Conservation (phyloP, 2,888 invertebrate species). For the Drosophila hawaiiensis region DNA sequence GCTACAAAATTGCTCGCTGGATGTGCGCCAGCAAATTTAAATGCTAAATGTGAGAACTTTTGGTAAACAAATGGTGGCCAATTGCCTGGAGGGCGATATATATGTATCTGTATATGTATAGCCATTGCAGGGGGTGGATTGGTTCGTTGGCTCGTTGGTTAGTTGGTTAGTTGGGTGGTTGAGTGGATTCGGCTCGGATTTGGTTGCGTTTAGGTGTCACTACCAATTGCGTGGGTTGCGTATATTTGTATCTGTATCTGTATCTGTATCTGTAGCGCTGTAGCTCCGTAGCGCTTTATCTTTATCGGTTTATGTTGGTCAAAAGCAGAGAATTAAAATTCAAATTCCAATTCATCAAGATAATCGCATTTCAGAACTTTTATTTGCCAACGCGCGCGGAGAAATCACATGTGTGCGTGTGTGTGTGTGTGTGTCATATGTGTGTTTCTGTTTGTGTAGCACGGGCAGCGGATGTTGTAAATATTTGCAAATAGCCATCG, state of each 20-base stretch:
- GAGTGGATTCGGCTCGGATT: background rate
- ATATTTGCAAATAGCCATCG: constrained; percentile 76
- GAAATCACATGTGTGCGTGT: constrained; percentile 40
- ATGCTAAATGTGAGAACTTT: constrained; percentile 67
- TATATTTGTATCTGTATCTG: background rate
- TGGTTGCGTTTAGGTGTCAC: constrained; percentile 27
- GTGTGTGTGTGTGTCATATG: constrained; percentile 23
- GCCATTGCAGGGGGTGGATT: background rate
- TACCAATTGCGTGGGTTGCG: constrained; percentile 12
- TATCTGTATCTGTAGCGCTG: constrained; percentile 7
- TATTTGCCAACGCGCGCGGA: constrained; percentile 71
- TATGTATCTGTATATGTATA: constrained; percentile 5
- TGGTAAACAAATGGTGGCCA: constrained; percentile 65
- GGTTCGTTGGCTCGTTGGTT: background rate
- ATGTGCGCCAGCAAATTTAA: constrained; percentile 38
- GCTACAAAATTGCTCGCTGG: constrained; percentile 4
- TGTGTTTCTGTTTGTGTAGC: constrained; percentile 53
- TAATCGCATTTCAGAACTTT: constrained; percentile 84
- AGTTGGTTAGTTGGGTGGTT: background rate
- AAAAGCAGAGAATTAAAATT: constrained; percentile 81
- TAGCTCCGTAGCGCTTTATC: constrained; percentile 6
- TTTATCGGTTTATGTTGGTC: constrained; percentile 58
- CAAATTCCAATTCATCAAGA: constrained; percentile 84
- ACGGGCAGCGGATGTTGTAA: constrained; percentile 76
- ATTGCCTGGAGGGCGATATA: constrained; percentile 39